A percentile compares a stretch with the other conserved stretches of the same genome.
Conservation (phyloP, 2,113 vertebrate genomes). For the Carassius carassius region DNA sequence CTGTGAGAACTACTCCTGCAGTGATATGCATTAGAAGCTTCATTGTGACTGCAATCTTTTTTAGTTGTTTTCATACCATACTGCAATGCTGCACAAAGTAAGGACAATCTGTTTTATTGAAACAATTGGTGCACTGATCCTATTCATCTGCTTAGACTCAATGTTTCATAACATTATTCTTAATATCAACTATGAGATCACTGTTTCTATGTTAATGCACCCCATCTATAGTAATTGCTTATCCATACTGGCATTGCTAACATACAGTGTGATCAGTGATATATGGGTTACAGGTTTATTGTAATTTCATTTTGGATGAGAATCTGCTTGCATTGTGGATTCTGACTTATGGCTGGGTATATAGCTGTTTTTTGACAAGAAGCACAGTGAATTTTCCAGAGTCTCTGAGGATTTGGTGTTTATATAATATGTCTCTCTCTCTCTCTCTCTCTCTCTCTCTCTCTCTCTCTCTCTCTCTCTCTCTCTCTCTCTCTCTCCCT, state of each 20-base stretch:
- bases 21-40: conserved; percentile 12
- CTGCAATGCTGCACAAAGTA: neutral
- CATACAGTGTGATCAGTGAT: no score
- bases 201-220: neutral
- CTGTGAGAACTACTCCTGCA: neutral
- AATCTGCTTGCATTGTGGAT: neutral
- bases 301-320: neutral
- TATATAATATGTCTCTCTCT: conserved; percentile 53
- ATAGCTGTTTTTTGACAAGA: conserved; percentile 45
- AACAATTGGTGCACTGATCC: neutral
- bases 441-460: conserved; percentile 37
- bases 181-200: neutral
- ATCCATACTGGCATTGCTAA: neutral
- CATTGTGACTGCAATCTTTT: conserved; percentile 1
- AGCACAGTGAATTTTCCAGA: conserved; percentile 31
- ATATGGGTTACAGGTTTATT: conserved; percentile 13
- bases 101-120: neutral
- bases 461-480: conserved; percentile 37
- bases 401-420: conserved; percentile 50
- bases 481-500: conserved; percentile 35
- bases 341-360: neutral
- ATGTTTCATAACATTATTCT: neutral
- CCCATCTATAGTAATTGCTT: neutral
- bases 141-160: neutral
- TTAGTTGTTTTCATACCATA: neutral